Conservation (phyloP, 2,113 vertebrate species). For the Heterochromis multidens region DNA sequence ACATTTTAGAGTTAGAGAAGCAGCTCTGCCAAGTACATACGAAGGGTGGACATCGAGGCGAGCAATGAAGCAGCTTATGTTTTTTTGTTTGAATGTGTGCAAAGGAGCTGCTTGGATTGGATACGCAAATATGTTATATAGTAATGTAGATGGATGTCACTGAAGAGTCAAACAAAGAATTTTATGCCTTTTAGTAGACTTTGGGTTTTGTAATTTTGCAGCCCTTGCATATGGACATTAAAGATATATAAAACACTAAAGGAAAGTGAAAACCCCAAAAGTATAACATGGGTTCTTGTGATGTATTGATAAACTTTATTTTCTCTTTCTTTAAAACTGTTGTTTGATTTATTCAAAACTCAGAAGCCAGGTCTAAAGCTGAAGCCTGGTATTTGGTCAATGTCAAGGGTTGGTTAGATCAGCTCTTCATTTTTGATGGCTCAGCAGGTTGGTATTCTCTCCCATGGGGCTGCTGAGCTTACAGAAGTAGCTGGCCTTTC, state of each 20-base stretch:
- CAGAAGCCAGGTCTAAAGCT: background rate
- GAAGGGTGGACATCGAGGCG: background rate
- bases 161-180: background rate
- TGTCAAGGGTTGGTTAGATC: conserved; percentile 44
- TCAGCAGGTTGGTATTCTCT: conserved; percentile 37
- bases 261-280: background rate
- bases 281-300: background rate
- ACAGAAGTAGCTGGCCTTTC: background rate
- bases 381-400: conserved; percentile 2
- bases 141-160: background rate
- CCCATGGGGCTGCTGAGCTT: background rate
- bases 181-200: background rate
- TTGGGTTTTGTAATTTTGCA: background rate
- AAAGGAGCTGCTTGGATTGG: background rate
- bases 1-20: background rate
- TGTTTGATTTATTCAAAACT: background rate
- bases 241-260: background rate
- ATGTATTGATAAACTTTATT: background rate
- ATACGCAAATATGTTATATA: background rate
- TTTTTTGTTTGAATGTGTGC: background rate
- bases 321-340: background rate
- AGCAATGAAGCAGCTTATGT: background rate
- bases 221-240: background rate
- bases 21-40: background rate
- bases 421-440: conserved; percentile 34